phyloP scores from a whole-genome alignment of 2,797 vertebrate species.

The Spinibarbus caldwelli region DNA sequence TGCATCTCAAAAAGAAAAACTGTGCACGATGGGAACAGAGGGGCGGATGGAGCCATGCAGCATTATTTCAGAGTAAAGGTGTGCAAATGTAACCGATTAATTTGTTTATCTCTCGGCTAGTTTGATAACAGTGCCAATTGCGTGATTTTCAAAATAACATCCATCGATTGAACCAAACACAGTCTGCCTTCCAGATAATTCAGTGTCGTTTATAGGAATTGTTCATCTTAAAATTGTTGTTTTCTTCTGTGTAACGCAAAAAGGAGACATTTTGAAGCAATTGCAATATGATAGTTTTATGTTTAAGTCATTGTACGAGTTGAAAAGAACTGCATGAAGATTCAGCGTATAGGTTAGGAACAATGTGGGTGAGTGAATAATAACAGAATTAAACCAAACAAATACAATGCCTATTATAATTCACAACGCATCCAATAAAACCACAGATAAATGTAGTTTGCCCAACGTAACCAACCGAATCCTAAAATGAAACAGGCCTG shows the following conservation, averaged over 20 bases:
- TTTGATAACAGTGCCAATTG: neutral
- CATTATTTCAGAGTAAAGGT: neutral
- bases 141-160: neutral
- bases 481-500: slow-evolving; percentile 7
- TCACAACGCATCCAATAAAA: neutral
- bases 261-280: neutral
- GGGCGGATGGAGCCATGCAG: neutral
- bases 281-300: neutral
- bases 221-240: neutral
- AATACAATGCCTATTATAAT: neutral
- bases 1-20: neutral
- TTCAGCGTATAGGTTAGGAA: neutral
- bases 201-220: neutral
- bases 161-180: neutral
- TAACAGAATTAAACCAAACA: slow-evolving; percentile 9
- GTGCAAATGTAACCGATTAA: neutral
- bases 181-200: neutral
- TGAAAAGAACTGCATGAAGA: neutral
- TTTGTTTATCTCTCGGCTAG: slow-evolving; percentile 15
- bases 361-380: neutral
- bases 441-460: neutral
- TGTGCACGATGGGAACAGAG: neutral
- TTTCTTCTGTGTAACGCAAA: neutral
- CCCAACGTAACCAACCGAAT: neutral
- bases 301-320: neutral